Percentiles rank a stretch among this genome's conserved stretches.
Evolutionary conservation across 1,140 invertebrate species (phyloP).

Genomic region (Drosophila rhopaloa): DNA sequence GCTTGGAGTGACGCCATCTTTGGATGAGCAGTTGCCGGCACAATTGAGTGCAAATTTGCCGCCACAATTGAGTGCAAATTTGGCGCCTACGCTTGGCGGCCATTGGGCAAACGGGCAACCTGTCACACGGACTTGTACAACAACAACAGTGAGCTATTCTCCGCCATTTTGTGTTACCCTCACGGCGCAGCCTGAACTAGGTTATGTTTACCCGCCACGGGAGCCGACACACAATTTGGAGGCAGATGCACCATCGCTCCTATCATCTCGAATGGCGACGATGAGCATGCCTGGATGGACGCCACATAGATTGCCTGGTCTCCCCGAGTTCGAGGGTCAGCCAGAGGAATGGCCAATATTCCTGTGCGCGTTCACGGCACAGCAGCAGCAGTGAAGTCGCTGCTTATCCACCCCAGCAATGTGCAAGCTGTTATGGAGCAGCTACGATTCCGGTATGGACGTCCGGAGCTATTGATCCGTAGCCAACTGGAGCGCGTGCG

Average conservation of each 20-base stretch:
- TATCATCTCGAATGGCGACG: neutral
- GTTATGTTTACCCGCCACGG: neutral
- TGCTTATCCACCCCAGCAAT: constrained; percentile 1
- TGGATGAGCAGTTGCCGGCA: neutral
- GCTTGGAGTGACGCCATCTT: constrained; percentile 5
- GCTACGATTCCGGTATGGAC: neutral
- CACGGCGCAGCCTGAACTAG: too few species aligned
- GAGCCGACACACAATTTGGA: neutral
- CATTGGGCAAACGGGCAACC: neutral
- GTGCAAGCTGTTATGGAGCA: neutral
- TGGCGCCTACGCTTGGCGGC: neutral
- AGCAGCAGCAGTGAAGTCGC: constrained; percentile 3
- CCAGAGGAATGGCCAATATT: constrained; percentile 20
- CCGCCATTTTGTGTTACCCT: too few species aligned
- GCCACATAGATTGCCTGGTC: constrained; percentile 1
- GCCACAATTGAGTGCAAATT: neutral
- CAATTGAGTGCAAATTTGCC: constrained; percentile 7
- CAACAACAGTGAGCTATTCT: constrained; percentile 3
- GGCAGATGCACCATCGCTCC: neutral
- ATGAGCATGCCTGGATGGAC: neutral
- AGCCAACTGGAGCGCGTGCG: constrained; percentile 1
- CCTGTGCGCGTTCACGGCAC: neutral
- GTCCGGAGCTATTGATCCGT: constrained; percentile 9
- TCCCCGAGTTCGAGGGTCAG: constrained; percentile 13
- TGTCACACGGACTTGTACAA: constrained; percentile 1